Conservation (phyloP, 2,888 invertebrate genomes). For the Aspidiotus rigidus region DNA sequence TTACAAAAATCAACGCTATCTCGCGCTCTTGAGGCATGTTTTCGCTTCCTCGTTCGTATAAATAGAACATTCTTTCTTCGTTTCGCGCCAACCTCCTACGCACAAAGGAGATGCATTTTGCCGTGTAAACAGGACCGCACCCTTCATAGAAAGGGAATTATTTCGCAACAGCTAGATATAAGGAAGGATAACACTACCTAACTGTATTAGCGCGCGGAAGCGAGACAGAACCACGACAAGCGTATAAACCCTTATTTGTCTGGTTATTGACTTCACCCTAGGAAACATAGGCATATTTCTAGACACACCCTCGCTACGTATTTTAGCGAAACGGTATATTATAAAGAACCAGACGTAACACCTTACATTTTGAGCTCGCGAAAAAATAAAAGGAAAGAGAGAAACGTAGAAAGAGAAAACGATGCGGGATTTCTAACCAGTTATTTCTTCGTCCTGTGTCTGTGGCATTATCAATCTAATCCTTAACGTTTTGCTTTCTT, state of each 20-base stretch:
- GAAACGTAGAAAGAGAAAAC: conserved; percentile 15
- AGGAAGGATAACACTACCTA: conserved; percentile 11
- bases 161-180: conserved; percentile 17
- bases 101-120: not conserved
- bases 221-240: conserved; percentile 19
- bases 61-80: too few relatives aligned
- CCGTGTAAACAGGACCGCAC: conserved; percentile 21
- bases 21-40: too few relatives aligned
- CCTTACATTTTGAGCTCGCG: conserved; percentile 19
- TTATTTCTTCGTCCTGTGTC: conserved; percentile 7
- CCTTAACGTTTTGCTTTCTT: conserved; percentile 25
- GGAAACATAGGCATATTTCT: conserved; percentile 29
- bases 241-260: conserved; percentile 30
- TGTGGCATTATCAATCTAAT: conserved; percentile 10
- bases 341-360: conserved; percentile 31
- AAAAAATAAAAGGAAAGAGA: conserved; percentile 17
- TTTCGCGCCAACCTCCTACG: too few relatives aligned
- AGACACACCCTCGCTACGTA: conserved; percentile 25
- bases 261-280: conserved; percentile 32
- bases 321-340: conserved; percentile 27
- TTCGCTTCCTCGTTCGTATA: too few relatives aligned
- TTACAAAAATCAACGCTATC: too few relatives aligned
- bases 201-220: not conserved
- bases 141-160: conserved; percentile 16
- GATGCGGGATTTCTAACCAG: not conserved